Evolutionary conservation across 2,888 invertebrate species (phyloP).

Genomic region (Cephalotes varians): DNA sequence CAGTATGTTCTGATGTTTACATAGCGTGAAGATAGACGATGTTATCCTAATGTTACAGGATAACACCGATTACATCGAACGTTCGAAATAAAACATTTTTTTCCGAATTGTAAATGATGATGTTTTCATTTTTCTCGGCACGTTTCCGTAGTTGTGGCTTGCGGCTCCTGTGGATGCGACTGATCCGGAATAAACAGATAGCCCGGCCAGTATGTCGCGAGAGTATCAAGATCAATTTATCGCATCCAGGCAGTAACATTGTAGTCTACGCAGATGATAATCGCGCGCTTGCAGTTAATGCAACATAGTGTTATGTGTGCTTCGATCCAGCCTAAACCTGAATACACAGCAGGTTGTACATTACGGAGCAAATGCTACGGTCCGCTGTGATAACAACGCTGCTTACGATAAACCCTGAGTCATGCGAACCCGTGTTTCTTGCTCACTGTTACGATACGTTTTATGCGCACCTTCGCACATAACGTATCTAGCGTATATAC

Average conservation of each 20-base stretch:
- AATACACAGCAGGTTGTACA: constrained; percentile 53
- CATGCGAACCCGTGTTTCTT: constrained; percentile 49
- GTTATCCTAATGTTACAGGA: constrained; percentile 3
- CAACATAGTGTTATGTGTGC: constrained; percentile 55
- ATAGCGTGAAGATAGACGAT: not conserved
- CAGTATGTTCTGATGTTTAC: constrained; percentile 16
- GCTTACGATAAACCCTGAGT: constrained; percentile 50
- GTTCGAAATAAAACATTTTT: not conserved
- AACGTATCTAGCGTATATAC: constrained; percentile 9
- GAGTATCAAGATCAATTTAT: constrained; percentile 54
- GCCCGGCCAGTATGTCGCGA: constrained; percentile 27
- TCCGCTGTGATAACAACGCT: constrained; percentile 44
- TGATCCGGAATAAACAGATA: constrained; percentile 32
- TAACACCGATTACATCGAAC: not conserved
- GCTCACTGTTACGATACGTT: constrained; percentile 32
- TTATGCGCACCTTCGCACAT: not conserved
- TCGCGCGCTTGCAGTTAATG: constrained; percentile 52
- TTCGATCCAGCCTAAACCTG: constrained; percentile 54
- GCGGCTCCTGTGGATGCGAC: not conserved
- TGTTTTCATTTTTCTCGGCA: not conserved
- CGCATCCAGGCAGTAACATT: constrained; percentile 44
- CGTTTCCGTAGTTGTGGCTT: not conserved
- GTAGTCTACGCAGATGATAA: constrained; percentile 54
- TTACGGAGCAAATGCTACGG: constrained; percentile 51
- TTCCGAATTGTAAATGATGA: not conserved